Evolutionary conservation across 2,113 vertebrate species (phyloP), one percentile per base, ranked within the genome.

Genomic region (Barbus barbus): DNA sequence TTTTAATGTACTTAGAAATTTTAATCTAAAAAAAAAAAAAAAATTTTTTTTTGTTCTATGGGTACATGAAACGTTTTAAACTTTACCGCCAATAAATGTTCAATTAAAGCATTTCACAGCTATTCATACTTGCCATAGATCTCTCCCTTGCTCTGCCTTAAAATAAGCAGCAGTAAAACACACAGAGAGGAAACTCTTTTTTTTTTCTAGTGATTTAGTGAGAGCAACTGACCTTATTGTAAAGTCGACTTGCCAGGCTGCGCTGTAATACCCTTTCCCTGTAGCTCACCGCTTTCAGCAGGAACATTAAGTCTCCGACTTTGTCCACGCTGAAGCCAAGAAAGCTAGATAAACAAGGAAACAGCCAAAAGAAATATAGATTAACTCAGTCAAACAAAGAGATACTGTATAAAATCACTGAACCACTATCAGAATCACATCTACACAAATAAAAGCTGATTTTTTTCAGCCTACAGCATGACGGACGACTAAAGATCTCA

Each of bases 201-300:
- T n/a, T 71, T 48, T 46, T 60, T 51, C 51, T 16, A 46, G 8
- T 14, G 5, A 13, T 26, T 36, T 16, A 67, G 58, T 58, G 18
- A 74, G 56, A 61, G 60, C 33, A 65, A 81, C 79, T 91, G 90
- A 94, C 93, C 92, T 94, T 93, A 28, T 83, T 63, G 83, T 93
- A 90, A 81, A 93, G 92, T 36, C 91, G 87, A 88, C 90, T 83
- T 71, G 92, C 88, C 41, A 93, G 86, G 61, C 89, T 79, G 31
- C 83, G 44, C 83, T 92, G 93, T 53, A 93, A 90, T 65, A 92
- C 87, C 12, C 91, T 91, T 87, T 93, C 92, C 12, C 77, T 87
- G 86, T 91, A 93, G 84, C 75, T 86, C 65, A 94, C 84, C 12
- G 92, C 92, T 89, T 93, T 94, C 65, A 91, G 65, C 28, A 92